phyloP scores from a whole-genome alignment of 2,797 vertebrate genomes.

The Eulemur albifrons region DNA sequence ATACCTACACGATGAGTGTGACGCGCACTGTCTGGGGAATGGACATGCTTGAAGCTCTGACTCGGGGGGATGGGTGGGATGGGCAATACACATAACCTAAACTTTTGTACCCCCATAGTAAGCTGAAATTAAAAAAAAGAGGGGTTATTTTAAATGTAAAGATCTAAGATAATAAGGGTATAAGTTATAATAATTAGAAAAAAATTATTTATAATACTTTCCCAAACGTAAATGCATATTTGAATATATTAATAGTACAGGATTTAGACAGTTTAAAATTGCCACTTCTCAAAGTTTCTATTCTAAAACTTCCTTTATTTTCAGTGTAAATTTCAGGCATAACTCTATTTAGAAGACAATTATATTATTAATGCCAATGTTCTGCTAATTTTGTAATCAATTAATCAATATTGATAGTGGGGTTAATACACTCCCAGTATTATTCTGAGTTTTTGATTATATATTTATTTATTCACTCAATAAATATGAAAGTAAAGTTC shows the following conservation, averaged over 20 bases:
- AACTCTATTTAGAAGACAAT: neutral
- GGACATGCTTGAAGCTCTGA: too few species aligned
- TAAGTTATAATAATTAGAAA: neutral
- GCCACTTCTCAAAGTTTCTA: neutral
- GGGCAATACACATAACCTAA: too few species aligned
- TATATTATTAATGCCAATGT: neutral
- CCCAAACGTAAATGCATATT: neutral
- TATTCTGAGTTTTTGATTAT: neutral
- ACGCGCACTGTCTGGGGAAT: too few species aligned
- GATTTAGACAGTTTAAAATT: slow-evolving; percentile 9
- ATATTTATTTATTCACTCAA: neutral
- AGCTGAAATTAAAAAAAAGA: too few species aligned
- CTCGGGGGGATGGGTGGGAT: too few species aligned
- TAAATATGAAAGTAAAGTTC: neutral
- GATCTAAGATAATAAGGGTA: neutral
- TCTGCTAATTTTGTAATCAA: neutral
- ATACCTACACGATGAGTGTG: too few species aligned
- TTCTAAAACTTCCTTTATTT: neutral
- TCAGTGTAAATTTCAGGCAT: neutral
- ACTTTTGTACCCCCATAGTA: too few species aligned
- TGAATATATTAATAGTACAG: neutral
- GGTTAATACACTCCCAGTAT: neutral
- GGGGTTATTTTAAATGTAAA: slow-evolving; percentile 18
- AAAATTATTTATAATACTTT: neutral
- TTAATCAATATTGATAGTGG: neutral